Evolutionary conservation across 1,140 invertebrate genomes (phyloP).

Genomic region (Gonatopus flavifemur): DNA sequence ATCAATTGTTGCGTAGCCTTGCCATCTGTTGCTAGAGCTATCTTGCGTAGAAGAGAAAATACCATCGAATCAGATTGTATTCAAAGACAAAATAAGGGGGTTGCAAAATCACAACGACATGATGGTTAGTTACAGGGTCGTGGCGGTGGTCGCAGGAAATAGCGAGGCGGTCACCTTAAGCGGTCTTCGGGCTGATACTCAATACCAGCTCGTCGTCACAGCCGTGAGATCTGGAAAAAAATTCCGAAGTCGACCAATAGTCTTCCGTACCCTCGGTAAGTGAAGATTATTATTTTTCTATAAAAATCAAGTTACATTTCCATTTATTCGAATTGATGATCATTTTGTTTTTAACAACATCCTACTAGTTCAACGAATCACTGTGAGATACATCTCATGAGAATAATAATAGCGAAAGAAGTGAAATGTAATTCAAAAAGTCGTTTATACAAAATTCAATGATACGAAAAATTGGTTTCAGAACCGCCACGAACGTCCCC

Average conservation of each 20-base stretch:
- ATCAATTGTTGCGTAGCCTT: no score
- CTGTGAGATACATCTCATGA: no score
- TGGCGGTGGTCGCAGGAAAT: constrained; percentile 81
- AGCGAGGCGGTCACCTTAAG: constrained; percentile 80
- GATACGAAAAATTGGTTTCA: constrained; percentile 40
- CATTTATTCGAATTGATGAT: no score
- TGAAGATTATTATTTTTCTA: constrained; percentile 8
- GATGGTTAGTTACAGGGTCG: constrained; percentile 84
- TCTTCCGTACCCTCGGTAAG: constrained; percentile 85
- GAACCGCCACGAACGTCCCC: constrained; percentile 73
- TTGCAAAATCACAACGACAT: constrained; percentile 50
- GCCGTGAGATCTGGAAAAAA: constrained; percentile 77
- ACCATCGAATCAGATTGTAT: no score
- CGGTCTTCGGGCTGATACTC: constrained; percentile 78
- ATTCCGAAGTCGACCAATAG: constrained; percentile 77
- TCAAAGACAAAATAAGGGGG: no score
- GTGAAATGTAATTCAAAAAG: no score
- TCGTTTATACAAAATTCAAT: no score
- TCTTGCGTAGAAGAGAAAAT: no score
- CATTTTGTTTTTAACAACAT: no score
- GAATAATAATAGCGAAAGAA: no score
- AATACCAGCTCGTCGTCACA: constrained; percentile 81
- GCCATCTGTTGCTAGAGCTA: no score
- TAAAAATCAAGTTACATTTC: not conserved
- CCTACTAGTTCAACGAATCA: no score